Conservation (phyloP, 1,140 invertebrate genomes). For the Cherax destructor region DNA sequence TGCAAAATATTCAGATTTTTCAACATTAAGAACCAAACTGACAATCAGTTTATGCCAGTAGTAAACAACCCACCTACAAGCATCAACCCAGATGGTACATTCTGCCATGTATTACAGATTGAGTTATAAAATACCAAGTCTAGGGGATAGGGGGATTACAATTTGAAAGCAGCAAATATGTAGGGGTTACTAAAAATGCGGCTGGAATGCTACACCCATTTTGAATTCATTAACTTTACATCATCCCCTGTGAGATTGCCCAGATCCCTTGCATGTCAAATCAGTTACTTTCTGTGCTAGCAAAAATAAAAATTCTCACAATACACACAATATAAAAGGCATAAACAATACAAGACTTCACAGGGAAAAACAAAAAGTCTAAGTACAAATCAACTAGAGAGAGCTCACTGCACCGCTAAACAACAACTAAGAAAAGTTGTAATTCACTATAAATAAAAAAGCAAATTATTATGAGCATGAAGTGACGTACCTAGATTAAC, state of each 20-base stretch:
- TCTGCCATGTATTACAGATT: neutral
- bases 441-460: neutral
- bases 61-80: neutral
- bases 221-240: neutral
- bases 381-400: conserved; percentile 47
- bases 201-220: conserved; percentile 5
- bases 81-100: neutral
- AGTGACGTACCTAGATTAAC: neutral
- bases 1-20: neutral
- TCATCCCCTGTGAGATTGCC: neutral
- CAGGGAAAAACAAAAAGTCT: neutral
- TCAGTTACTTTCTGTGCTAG: neutral
- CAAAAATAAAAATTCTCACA: neutral
- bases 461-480: neutral
- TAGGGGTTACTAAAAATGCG: neutral
- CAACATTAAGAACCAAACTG: neutral
- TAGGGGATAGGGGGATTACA: neutral
- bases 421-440: neutral
- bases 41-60: neutral
- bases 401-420: conserved; percentile 26
- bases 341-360: neutral
- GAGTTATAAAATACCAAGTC: neutral
- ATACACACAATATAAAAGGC: neutral
- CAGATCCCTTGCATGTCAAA: conserved; percentile 5
- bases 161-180: neutral